Conservation (phyloP, 2,113 vertebrate species). For the Synodontis membranacea region DNA sequence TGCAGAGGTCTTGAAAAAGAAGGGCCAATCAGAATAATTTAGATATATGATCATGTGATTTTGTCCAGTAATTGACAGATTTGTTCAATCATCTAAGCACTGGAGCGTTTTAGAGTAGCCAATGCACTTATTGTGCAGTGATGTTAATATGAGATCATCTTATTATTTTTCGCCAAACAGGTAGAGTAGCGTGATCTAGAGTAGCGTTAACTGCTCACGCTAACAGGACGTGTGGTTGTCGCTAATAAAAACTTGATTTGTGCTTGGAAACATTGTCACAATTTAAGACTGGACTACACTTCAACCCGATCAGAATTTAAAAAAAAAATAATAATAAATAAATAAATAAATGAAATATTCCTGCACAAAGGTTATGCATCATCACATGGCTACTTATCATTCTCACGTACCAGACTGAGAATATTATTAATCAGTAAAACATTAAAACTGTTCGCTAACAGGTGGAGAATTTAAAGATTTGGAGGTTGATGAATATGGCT, state of each 20-base stretch:
- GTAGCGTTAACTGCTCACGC: conserved; percentile 15
- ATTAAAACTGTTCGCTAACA: background rate
- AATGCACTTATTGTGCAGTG: too few species aligned
- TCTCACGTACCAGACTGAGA: background rate
- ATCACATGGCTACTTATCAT: background rate
- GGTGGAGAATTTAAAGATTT: background rate
- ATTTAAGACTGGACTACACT: background rate
- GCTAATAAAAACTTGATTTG: conserved; percentile 41
- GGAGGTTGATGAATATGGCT: background rate
- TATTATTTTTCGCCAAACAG: conserved; percentile 10
- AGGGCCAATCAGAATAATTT: background rate
- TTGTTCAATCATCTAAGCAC: too few species aligned
- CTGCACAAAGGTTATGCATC: background rate
- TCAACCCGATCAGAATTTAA: too few species aligned
- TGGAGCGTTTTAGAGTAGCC: too few species aligned
- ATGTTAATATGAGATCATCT: too few species aligned
- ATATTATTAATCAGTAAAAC: background rate
- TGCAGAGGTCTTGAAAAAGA: too few species aligned
- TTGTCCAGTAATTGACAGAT: background rate
- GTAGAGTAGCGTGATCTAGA: too few species aligned
- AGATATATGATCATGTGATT: background rate
- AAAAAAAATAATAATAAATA: too few species aligned
- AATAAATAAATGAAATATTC: too few species aligned
- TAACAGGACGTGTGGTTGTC: conserved; percentile 40
- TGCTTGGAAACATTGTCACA: background rate